A percentile compares a stretch with the other conserved stretches of the same genome.
Conservation (phyloP, 2,797 vertebrate species). For the Heliangelus exortis region DNA sequence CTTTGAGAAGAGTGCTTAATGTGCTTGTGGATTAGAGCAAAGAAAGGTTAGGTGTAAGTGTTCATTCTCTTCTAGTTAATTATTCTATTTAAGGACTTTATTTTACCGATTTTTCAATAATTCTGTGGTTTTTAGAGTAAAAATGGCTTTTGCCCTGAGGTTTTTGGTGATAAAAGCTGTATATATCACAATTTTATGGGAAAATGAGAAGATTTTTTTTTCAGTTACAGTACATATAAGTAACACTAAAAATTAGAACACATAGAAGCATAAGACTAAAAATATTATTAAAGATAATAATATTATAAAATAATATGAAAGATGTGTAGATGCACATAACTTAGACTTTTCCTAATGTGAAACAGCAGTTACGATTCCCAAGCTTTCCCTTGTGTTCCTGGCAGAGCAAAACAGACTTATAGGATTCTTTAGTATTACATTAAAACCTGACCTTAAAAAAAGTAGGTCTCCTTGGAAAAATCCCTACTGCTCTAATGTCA, state of each 20-base stretch:
- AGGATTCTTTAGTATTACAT: background rate
- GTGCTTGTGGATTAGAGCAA: background rate
- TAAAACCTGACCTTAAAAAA: no score
- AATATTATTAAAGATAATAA: no score
- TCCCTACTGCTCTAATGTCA: background rate
- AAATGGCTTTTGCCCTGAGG: background rate
- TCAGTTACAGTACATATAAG: background rate
- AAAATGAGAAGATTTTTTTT: background rate
- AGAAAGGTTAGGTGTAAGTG: background rate
- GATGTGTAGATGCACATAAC: background rate
- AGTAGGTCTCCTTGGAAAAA: background rate
- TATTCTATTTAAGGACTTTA: background rate
- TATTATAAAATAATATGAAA: no score
- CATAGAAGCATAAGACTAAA: background rate
- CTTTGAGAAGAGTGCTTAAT: background rate
- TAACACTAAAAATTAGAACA: background rate
- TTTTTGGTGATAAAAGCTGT: background rate
- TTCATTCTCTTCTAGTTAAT: background rate
- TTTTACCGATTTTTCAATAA: background rate
- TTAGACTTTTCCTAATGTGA: background rate
- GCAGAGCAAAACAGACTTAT: background rate
- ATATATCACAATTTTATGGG: background rate
- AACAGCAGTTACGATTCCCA: rapidly evolving
- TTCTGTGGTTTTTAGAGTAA: background rate
- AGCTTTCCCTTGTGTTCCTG: background rate